Base-by-base conservation (phyloP, 2,888 invertebrate species). In the Stegophylla sp. region DNA sequence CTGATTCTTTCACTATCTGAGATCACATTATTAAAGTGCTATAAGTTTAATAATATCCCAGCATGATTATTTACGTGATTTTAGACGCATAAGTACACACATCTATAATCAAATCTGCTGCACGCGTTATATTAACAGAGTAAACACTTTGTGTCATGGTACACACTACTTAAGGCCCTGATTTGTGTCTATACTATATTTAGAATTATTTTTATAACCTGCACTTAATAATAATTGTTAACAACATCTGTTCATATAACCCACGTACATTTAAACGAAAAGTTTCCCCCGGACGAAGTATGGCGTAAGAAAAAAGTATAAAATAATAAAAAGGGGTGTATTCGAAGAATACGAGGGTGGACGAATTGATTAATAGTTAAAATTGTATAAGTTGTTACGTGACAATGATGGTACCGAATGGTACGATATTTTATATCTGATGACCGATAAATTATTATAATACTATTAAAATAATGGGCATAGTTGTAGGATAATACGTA, bases 401-500 rank as follows among this genome's bases (percentile, higher is more conserved):
- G 67, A 28, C 48, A 26, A 48, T 28, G 48, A 48, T 67, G 64
- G 48, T 63, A 64, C 75, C 64, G 75, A 64, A 75, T 75, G 75
- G 75, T 75, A 75, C 75, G 75, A 64, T 75, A 75, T 75, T 75
- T 41, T 64, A 64, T 64, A 51, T 64, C 64, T 51, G 63, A 64
- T 64, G 61, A 61, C 73, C 73, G 45, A 75, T 75, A 75, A 75
- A 75, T 75, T 75, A 64, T 75, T 64, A 64, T 51, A 51, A 51
- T 63, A 17, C 23, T 15, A 74, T 63, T 48, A 28, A 61, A 73
- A 13, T 53, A 17, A 69, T 41, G n/a, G n/a, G n/a, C n/a, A n/a
- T n/a, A n/a, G 20, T n/a, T 48, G 23, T 61, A n/a, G 45, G 45
- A 73, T 28, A 48, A 9, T 28, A 28, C 20, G n/a, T 45, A 45